Base-by-base conservation (phyloP, 2,797 vertebrate genomes). In the Brachyrhaphis roseni region DNA sequence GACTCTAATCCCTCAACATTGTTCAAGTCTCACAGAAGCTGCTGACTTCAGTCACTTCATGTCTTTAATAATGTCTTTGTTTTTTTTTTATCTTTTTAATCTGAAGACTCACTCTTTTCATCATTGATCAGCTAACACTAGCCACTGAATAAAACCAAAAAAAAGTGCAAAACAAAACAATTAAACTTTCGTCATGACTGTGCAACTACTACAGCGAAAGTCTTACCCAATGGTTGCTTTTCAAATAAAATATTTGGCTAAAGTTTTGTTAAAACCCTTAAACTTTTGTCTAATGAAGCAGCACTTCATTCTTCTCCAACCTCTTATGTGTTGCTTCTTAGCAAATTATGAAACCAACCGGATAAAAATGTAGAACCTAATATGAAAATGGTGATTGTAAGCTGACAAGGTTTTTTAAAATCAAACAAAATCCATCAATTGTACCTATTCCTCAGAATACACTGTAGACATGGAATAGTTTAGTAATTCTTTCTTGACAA, bases 1-100 rank as follows among this genome's bases (percentile, higher is more conserved):
- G 77, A 83, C 76, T 80, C 70, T 74, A 46, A 77, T 72, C 72
- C 77, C 26, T 76, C 83, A 64, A 59, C 57, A 64, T 31, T 49
- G 62, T 78, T 66, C 53, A 46, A 72, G 45, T 85, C 49, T 80
- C 47, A 23, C 7, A 78, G 12, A 62, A 36, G 41, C n/a, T 73
- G 53, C 62, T 78, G 71, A 80, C 53, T 82, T 82, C 15, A 77
- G 31, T 75, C 75, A 68, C 36, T 55, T 43, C 34, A 73, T 39
- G 31, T 23, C 59, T 62, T 39, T 66, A 31, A 23, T 23, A 66
- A 36, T 64, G 36, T 36, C 4, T 2, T 12, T 0, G 12, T 20
- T 10, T 20, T 23, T 11, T 20, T 62, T 36, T 20, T 36, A 23
- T 39, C 2, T 20, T 66, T 36, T 36, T 39, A 4, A 20, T 20